A percentile compares a stretch with the other conserved stretches of the same genome.
Conservation (phyloP, 1,140 invertebrate species). For the Achroia grisella region DNA sequence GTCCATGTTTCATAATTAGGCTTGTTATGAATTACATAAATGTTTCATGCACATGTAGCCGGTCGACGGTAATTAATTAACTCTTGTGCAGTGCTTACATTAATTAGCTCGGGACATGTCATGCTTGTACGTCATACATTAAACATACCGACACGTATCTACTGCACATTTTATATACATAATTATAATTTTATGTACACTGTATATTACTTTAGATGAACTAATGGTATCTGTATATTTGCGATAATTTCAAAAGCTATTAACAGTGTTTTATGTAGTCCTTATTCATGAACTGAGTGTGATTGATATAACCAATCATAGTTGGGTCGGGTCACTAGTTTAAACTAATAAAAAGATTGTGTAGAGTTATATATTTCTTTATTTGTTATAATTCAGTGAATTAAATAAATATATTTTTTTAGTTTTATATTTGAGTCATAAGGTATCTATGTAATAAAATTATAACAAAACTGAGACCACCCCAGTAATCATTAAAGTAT, state of each 20-base stretch:
- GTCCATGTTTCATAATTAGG: conserved; percentile 60
- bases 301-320: too few relatives aligned
- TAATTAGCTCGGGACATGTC: conserved; percentile 52
- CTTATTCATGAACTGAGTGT: too few relatives aligned
- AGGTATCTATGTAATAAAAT: too few relatives aligned
- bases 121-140: conserved; percentile 46
- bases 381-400: too few relatives aligned
- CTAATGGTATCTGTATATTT: conserved; percentile 21
- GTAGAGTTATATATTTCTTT: too few relatives aligned
- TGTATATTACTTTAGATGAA: not conserved
- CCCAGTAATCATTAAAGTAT: not conserved
- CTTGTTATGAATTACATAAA: conserved; percentile 70
- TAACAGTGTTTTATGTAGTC: too few relatives aligned
- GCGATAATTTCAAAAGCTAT: too few relatives aligned
- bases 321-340: too few relatives aligned
- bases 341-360: too few relatives aligned
- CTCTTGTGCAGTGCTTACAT: conserved; percentile 53
- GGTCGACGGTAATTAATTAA: conserved; percentile 67
- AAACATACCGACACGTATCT: conserved; percentile 21
- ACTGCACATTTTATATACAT: not conserved
- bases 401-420: too few relatives aligned
- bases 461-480: conserved; percentile 42
- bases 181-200: too few relatives aligned
- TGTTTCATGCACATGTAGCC: conserved; percentile 58
- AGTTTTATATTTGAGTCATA: too few relatives aligned